phyloP scores from a whole-genome alignment of 2,113 vertebrate species.

The Archilochus colubris region DNA sequence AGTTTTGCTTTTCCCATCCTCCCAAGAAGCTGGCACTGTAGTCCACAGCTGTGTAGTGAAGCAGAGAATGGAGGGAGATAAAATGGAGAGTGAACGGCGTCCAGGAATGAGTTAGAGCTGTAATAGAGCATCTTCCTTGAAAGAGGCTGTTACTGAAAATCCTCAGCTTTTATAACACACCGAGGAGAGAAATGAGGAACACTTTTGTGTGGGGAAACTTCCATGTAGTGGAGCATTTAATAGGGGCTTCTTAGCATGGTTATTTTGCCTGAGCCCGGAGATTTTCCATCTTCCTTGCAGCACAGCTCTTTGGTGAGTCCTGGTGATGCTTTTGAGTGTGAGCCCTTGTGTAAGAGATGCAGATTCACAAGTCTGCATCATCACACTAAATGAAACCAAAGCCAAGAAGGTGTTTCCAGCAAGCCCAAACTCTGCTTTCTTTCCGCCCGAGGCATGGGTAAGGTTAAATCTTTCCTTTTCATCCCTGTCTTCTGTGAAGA shows the following conservation, averaged over 20 bases:
- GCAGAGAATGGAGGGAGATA: background rate
- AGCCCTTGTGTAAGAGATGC: background rate
- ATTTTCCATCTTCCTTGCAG: accelerated
- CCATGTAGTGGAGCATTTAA: background rate
- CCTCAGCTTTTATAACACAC: background rate
- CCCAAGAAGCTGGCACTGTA: background rate
- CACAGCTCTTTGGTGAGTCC: background rate
- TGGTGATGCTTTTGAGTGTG: background rate
- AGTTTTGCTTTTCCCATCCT: background rate
- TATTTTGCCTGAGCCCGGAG: background rate
- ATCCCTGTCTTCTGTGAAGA: conserved; percentile 62
- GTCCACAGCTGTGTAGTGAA: background rate
- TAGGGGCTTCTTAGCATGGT: background rate
- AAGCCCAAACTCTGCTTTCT: background rate
- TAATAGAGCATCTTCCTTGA: background rate
- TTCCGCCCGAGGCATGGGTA: conserved; percentile 43
- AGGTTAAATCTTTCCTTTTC: conserved; percentile 69
- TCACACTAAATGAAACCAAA: background rate
- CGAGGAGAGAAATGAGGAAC: background rate
- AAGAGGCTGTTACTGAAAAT: conserved; percentile 27
- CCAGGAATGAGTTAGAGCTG: background rate
- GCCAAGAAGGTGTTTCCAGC: background rate
- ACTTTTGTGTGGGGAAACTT: background rate
- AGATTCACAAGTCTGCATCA: background rate
- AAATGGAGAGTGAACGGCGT: background rate